Conservation (phyloP, 2,113 vertebrate species). For the Hiodon tergisus region DNA sequence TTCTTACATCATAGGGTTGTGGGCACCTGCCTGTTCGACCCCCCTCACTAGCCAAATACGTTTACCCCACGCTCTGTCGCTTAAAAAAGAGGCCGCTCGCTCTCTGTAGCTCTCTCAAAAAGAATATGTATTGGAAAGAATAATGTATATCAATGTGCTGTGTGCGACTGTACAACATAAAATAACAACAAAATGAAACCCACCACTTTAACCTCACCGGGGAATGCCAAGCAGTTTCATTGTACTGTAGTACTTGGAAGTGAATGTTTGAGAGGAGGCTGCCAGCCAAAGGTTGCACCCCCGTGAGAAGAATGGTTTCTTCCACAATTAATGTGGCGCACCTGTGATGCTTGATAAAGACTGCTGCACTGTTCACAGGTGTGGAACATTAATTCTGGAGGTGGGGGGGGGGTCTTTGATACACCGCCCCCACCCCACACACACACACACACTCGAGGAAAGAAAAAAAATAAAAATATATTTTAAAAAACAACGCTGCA, state of each 20-base stretch:
- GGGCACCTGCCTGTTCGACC: too few species aligned
- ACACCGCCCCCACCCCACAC: too few species aligned
- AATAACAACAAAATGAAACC: too few species aligned
- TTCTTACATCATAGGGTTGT: too few species aligned
- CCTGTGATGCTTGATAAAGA: slow-evolving; percentile 76
- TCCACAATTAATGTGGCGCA: slow-evolving; percentile 72
- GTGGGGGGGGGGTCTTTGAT: slow-evolving; percentile 3
- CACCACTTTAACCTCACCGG: not conserved
- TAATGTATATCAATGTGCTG: not conserved
- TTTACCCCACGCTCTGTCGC: too few species aligned
- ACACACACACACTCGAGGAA: slow-evolving; percentile 43
- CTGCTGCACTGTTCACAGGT: slow-evolving; percentile 72
- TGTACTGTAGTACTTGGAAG: slow-evolving; percentile 39
- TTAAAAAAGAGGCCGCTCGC: too few species aligned
- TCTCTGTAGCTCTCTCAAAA: too few species aligned
- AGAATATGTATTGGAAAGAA: not conserved
- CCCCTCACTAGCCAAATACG: too few species aligned
- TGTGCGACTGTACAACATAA: not conserved
- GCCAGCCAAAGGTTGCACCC: slow-evolving; percentile 54
- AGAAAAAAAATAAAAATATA: slow-evolving; percentile 57
- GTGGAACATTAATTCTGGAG: slow-evolving; percentile 44
- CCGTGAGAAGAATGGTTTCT: slow-evolving; percentile 62
- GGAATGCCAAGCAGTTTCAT: slow-evolving; percentile 2
- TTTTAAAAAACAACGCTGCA: slow-evolving; percentile 29
- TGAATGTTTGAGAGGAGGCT: slow-evolving; percentile 62